Base-by-base conservation (phyloP, 2,113 vertebrate genomes). In the Delphinus delphis region DNA sequence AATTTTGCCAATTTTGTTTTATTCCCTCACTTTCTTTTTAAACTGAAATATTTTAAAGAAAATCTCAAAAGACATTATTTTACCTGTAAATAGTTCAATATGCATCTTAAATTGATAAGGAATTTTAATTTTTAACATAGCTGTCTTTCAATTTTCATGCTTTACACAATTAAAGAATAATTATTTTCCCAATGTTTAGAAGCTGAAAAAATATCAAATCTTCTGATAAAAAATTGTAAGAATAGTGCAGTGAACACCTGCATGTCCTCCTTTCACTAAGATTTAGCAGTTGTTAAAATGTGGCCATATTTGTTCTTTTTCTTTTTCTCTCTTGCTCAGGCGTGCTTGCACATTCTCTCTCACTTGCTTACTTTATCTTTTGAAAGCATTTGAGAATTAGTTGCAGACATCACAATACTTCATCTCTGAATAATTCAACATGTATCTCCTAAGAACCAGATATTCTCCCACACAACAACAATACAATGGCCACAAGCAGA, bases 121-220 rank as follows among this genome's bases (percentile, higher is more conserved):
- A 62, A 20, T 94, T 68, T 38, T 88, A 89, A 89, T 65, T 96
- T 93, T 93, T 74, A 85, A 92, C 8, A 23, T 44, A 60, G 11
- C 8, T 79, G 11, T 15, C 9, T 74, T 84, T 65, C 21, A 91
- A 53, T 95, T 73, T 74, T 55, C 26, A 38, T 65, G 38, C 15
- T 95, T 44, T 38, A 28, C 0, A 31, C 23, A 80, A 83, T 80
- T 81, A 44, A 93, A 89, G 90, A 63, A 71, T n/a, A 93, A 77
- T 79, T 25, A 71, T 77, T 86, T 96, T 28, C 70, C 11, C 6
- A 76, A 28, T 21, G 23, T 86, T 95, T 86, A 38, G 68, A 77
- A 77, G 10, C 90, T 83, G 55, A 55, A 38, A 90, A 89, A 95
- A 67, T 62, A 81, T 11, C 5, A 81, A 80, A 47, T 67, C 44